Evolutionary conservation across 1,140 invertebrate species (phyloP).

Genomic region (Idris sp.): DNA sequence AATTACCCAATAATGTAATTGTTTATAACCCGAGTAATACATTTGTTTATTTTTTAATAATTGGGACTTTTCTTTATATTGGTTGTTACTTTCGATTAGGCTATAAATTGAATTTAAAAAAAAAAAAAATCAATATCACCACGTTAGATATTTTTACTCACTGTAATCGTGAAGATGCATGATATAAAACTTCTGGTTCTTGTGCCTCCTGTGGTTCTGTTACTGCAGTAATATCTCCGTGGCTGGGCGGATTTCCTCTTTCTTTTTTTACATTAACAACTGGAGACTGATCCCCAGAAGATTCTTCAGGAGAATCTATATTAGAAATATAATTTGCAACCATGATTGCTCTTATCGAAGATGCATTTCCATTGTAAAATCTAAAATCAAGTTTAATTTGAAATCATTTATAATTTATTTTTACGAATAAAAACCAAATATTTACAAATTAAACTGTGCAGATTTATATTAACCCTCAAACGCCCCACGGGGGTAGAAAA

Average conservation of each 20-base stretch:
- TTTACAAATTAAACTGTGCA: too few relatives aligned
- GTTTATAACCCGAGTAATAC: too few relatives aligned
- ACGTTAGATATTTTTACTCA: too few relatives aligned
- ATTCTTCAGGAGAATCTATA: conserved; percentile 68
- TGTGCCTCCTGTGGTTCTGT: conserved; percentile 62
- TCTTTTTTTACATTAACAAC: conserved; percentile 70
- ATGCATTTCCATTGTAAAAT: conserved; percentile 91
- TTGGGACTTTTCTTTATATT: neutral
- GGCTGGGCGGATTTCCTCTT: conserved; percentile 79
- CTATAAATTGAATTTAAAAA: too few relatives aligned
- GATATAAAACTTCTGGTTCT: conserved; percentile 73
- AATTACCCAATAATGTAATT: too few relatives aligned
- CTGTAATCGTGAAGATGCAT: conserved; percentile 76
- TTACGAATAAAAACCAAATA: too few relatives aligned
- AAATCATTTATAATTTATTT: neutral
- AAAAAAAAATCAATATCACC: too few relatives aligned
- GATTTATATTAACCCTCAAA: too few relatives aligned
- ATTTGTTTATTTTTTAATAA: too few relatives aligned
- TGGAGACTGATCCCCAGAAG: conserved; percentile 63
- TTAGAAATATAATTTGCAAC: conserved; percentile 83
- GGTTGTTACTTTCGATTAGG: too few relatives aligned
- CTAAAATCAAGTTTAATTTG: conserved; percentile 65
- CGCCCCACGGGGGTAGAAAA: too few relatives aligned
- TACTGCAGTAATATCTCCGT: conserved; percentile 74
- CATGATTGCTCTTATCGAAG: conserved; percentile 87